Evolutionary conservation across 1,140 invertebrate genomes (phyloP).

Genomic region (Tetramorium alpestre): DNA sequence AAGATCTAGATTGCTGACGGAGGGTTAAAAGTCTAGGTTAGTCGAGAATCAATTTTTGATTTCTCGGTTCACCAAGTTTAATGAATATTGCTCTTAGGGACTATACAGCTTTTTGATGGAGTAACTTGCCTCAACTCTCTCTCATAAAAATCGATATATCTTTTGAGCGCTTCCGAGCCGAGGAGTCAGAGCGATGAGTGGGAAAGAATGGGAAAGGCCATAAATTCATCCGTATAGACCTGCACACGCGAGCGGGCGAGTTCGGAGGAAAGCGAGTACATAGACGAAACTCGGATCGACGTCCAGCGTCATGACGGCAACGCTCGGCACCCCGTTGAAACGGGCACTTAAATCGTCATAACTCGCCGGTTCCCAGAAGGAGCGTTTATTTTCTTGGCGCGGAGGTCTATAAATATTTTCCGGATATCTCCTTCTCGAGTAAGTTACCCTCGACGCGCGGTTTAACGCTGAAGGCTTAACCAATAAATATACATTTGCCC

Average conservation of each 20-base stretch:
- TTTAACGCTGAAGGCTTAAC: slow-evolving; percentile 24
- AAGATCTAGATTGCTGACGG: too few species aligned
- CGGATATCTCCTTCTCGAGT: slow-evolving; percentile 57
- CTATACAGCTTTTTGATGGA: slow-evolving; percentile 4
- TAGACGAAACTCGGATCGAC: slow-evolving; percentile 44
- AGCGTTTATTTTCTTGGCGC: slow-evolving; percentile 59
- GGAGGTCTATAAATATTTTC: slow-evolving; percentile 57
- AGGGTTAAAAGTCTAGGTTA: neutral
- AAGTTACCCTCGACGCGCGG: slow-evolving; percentile 31
- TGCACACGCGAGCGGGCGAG: slow-evolving; percentile 13
- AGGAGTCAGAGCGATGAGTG: neutral
- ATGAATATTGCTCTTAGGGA: neutral
- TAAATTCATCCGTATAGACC: slow-evolving; percentile 28
- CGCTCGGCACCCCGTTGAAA: slow-evolving; percentile 55
- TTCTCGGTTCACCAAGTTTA: neutral
- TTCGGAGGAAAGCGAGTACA: slow-evolving; percentile 22
- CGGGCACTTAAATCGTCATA: slow-evolving; percentile 61
- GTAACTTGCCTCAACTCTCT: neutral
- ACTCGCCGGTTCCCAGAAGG: slow-evolving; percentile 57
- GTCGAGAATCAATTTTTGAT: slow-evolving; percentile 6
- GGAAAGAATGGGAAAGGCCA: slow-evolving; percentile 30
- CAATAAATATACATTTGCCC: slow-evolving; percentile 54
- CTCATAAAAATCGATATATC: slow-evolving; percentile 50
- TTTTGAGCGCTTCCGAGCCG: neutral
- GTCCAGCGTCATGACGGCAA: slow-evolving; percentile 39